Conservation (phyloP, 2,797 vertebrate species). For the Microhierax caerulescens region DNA sequence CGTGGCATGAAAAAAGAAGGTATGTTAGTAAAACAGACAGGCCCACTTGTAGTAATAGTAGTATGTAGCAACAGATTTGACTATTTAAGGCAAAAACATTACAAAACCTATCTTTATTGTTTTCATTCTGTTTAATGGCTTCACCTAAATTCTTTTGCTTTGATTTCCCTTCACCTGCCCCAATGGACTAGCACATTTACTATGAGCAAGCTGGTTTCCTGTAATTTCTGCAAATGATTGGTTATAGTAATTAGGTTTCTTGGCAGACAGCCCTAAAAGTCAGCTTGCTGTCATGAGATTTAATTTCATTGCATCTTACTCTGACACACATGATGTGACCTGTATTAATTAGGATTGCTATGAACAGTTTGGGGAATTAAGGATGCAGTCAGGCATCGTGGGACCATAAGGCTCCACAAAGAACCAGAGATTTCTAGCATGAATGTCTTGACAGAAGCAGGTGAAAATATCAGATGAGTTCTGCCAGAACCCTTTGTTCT, state of each 20-base stretch:
- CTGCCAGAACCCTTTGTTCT: not conserved
- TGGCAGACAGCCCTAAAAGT: conserved; percentile 26
- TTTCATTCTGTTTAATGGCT: not conserved
- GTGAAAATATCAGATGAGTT: not conserved
- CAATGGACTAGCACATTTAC: not conserved
- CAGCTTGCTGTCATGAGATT: not conserved
- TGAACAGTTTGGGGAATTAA: not conserved
- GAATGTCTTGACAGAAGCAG: not conserved
- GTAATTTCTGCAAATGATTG: not conserved
- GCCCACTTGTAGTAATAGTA: not conserved
- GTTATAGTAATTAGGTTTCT: conserved; percentile 14
- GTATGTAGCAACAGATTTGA: not conserved
- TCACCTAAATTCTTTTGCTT: not conserved
- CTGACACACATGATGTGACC: not conserved
- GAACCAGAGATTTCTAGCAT: not conserved
- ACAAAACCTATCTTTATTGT: not conserved
- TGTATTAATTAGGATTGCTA: not conserved
- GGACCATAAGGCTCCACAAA: not conserved
- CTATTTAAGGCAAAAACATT: not conserved
- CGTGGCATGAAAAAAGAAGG: not conserved
- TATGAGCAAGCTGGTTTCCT: not conserved
- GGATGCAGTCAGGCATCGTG: not conserved
- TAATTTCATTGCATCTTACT: not conserved
- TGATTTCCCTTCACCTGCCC: not conserved
- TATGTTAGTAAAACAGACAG: not conserved